Evolutionary conservation across 2,888 invertebrate species (phyloP).

Genomic region (Plagodis pulveraria): DNA sequence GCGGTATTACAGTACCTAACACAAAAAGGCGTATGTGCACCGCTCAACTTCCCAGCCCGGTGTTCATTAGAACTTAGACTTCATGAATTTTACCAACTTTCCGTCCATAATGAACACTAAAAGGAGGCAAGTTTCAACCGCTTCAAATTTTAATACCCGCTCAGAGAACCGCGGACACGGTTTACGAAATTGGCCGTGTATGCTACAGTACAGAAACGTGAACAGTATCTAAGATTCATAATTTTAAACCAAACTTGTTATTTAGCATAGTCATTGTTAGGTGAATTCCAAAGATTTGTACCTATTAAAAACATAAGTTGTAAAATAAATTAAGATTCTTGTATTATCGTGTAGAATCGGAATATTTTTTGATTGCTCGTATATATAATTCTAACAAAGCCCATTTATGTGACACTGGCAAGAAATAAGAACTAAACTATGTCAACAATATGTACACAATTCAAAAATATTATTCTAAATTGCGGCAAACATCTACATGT

Average conservation of each 20-base stretch:
- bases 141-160: constrained; percentile 81
- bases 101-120: constrained; percentile 81
- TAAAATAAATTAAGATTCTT: too few species aligned
- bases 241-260: background rate
- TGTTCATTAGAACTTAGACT: constrained; percentile 83
- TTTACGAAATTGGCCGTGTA: constrained; percentile 58
- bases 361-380: too few species aligned
- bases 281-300: too few species aligned
- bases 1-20: constrained; percentile 46
- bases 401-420: too few species aligned
- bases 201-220: background rate
- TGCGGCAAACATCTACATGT: too few species aligned
- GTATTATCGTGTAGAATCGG: too few species aligned
- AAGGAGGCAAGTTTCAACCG: constrained; percentile 79
- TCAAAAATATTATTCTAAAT: too few species aligned
- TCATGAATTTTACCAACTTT: constrained; percentile 82
- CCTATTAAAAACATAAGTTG: too few species aligned
- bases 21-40: constrained; percentile 53
- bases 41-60: constrained; percentile 69
- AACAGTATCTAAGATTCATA: constrained; percentile 32
- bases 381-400: too few species aligned
- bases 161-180: constrained; percentile 58
- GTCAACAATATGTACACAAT: too few species aligned
- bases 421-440: too few species aligned
- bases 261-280: too few species aligned